Base-by-base conservation (phyloP, 2,113 vertebrate species). In the Procavia capensis region DNA sequence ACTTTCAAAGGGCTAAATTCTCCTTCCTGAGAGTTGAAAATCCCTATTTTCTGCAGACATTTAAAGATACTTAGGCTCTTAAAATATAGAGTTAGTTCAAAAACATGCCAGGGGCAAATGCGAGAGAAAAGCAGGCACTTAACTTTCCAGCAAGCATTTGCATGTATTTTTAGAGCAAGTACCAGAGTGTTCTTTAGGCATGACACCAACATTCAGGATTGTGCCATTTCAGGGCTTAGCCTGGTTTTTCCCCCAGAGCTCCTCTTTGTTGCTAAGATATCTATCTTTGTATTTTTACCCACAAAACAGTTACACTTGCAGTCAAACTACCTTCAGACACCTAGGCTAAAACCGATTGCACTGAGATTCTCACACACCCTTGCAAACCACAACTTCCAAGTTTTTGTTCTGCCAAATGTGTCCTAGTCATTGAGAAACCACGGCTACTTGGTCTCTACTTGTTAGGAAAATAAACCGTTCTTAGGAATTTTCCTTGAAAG, bases 401-500 rank as follows among this genome's bases (percentile, higher is more conserved):
- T 85, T 76, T 91, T 54, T 36, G 31, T 92, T 79, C 50, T 94
- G 95, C 68, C 92, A 95, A 76, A 93, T 90, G 43, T 91, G 61
- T 96, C 59, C 84, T 82, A 85, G 91, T 94, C 76, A 89, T 89
- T 59, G 80, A 89, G 82, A 97, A 96, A 88, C 41, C 45, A 8
- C 74, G 41, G 70, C 88, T 45, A 72, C 88, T 91, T 97, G 91
- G 78, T 94, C 90, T 93, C 54, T 96, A 86, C 92, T 96, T 93
- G 93, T 85, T 82, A 87, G 74, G 83, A 88, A 97, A 97, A 93
- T 76, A 97, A 97, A 93, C 87, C 7, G 0, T 85, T 45, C 39
- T 76, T 92, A 89, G 78, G n/a, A 90, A 95, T 95, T 93, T 93
- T 96, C 85, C 75, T 96, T 76, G 79, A 96, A 96, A 96, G 92